Base-by-base conservation (phyloP, 1,140 invertebrate genomes). In the Samia ricini region DNA sequence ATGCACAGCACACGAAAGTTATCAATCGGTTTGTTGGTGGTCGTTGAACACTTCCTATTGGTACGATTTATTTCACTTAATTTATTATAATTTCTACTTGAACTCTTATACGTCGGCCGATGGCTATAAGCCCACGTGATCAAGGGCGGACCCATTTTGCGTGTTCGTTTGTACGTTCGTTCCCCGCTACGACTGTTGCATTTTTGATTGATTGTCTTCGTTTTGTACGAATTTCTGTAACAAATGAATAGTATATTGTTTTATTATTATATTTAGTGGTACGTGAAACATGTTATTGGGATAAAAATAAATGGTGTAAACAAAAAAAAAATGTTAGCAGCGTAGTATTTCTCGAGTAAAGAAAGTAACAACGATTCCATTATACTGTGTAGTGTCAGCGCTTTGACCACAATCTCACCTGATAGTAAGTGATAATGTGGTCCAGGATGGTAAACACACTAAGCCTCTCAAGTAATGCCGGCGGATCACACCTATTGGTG, bases 141-240 rank as follows among this genome's bases (percentile, higher is more conserved):
- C 15, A 81, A 54, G 10, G 82, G 82, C 21, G 82, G 82, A 19
- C 82, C 82, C 82, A 85, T 85, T 63, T 60, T 68, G 49, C 36
- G 19, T 21, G 19, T 49, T 42, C 54, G 50, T 59, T 48, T 54
- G 12, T 55, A 22, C 21, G 60, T 48, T 21, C 33, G 23, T 61
- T n/a, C 18, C 19, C n/a, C 19, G 56, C 61, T 68, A 68, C 52
- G 61, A 68, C 23, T 63, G 61, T 68, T 63, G 66, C 66, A 68
- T 68, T 50, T 48, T 59, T 49, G 15, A 24, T 24, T 8, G 10
- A 19, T 29, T 5, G 23, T 19, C n/a, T n/a, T n/a, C n/a, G n/a
- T n/a, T n/a, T 56, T 33, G 2, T 56, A 2, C 23, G 23, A 52
- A 21, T 20, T 22, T 23, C 51, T 52, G 51, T 22, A 52, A 52